A percentile compares a stretch with the other conserved stretches of the same genome.
Evolutionary conservation across 2,888 invertebrate species (phyloP).

Genomic region (Drosophila subsilvestris): DNA sequence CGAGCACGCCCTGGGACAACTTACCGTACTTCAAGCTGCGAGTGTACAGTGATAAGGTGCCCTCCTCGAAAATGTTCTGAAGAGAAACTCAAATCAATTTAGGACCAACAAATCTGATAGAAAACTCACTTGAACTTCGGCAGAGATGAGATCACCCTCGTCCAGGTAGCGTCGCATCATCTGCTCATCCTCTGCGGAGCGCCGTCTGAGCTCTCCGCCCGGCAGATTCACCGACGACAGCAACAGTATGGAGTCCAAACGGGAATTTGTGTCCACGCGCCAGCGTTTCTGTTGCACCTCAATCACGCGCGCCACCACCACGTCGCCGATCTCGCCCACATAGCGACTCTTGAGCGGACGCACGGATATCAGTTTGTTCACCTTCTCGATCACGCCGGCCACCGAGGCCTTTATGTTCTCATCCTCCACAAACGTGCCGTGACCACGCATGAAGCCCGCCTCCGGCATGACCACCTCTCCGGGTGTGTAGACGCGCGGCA

Average conservation of each 20-base stretch:
- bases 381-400: slow-evolving; percentile 96
- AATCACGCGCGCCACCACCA: slow-evolving; percentile 96
- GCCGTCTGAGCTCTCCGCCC: slow-evolving; percentile 96
- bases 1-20: slow-evolving; percentile 93
- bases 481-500: slow-evolving; percentile 91
- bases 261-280: slow-evolving; percentile 97
- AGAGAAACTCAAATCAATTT: not conserved
- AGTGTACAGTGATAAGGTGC: slow-evolving; percentile 96
- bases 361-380: slow-evolving; percentile 97
- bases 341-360: slow-evolving; percentile 95
- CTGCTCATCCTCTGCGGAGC: slow-evolving; percentile 98
- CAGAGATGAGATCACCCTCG: slow-evolving; percentile 98
- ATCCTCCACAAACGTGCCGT: slow-evolving; percentile 96
- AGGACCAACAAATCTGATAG: too few species aligned
- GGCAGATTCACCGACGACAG: slow-evolving; percentile 98
- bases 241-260: slow-evolving; percentile 93
- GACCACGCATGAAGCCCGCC: slow-evolving; percentile 89
- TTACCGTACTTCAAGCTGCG: slow-evolving; percentile 99
- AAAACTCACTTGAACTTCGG: slow-evolving; percentile 91
- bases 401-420: slow-evolving; percentile 95
- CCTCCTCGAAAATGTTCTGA: slow-evolving; percentile 92
- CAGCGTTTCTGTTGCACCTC: slow-evolving; percentile 97
- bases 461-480: slow-evolving; percentile 94
- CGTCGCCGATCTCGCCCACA: slow-evolving; percentile 97
- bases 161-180: slow-evolving; percentile 97